Conservation (phyloP, 1,140 invertebrate genomes). For the Lepidostoma basale region DNA sequence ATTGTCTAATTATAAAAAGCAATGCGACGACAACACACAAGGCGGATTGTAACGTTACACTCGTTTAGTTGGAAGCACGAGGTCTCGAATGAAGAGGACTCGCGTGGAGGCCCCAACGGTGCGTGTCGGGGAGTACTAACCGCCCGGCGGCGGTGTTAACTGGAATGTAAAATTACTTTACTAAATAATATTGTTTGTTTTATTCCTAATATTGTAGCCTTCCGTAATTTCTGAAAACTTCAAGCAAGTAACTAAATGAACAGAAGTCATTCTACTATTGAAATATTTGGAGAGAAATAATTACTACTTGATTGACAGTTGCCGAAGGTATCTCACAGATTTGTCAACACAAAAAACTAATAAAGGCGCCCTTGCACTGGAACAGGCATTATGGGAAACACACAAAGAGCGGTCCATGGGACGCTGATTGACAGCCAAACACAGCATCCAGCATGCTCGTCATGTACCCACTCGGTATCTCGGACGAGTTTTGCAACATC, state of each 20-base stretch:
- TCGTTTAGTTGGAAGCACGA: too few relatives aligned
- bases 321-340: neutral
- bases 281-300: neutral
- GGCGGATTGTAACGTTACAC: too few relatives aligned
- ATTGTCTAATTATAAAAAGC: too few relatives aligned
- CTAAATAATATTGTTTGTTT: conserved; percentile 12
- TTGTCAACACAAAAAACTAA: neutral
- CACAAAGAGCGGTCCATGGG: neutral
- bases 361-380: neutral
- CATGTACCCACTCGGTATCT: neutral
- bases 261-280: too few relatives aligned
- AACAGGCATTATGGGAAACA: too few relatives aligned
- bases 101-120: too few relatives aligned
- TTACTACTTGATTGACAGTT: neutral
- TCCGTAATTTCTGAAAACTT: too few relatives aligned
- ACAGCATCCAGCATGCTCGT: neutral
- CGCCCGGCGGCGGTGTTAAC: too few relatives aligned
- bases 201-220: neutral
- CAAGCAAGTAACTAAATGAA: too few relatives aligned
- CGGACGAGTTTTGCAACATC: neutral
- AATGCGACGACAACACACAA: too few relatives aligned
- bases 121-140: too few relatives aligned
- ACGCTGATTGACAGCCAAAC: neutral
- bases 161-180: conserved; percentile 10
- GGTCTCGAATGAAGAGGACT: too few relatives aligned